A percentile compares a stretch with the other conserved stretches of the same genome.
phyloP scores from a whole-genome alignment of 2,797 vertebrate genomes.

The Urophycis tenuis region DNA sequence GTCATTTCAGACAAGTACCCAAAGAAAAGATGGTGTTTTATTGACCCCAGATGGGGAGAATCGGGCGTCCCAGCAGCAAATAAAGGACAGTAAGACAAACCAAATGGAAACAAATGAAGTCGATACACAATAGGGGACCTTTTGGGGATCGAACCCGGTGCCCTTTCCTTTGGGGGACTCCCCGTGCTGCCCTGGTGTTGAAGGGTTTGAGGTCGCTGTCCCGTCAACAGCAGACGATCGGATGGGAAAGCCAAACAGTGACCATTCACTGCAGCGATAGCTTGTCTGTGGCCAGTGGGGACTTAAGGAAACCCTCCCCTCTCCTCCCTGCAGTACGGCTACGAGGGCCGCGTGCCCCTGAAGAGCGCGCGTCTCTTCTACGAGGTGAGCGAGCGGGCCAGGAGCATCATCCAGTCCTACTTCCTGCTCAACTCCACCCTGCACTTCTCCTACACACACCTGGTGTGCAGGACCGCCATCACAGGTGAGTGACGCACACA shows the following conservation, averaged over 20 bases:
- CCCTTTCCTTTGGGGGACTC: neutral
- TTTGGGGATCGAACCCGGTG: neutral
- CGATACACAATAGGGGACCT: neutral
- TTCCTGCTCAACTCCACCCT: conserved; percentile 91
- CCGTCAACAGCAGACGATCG: neutral
- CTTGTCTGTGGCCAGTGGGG: neutral
- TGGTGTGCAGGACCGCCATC: conserved; percentile 93
- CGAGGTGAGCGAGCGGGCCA: conserved; percentile 86
- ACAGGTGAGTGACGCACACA: conserved; percentile 68
- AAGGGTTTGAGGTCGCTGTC: neutral
- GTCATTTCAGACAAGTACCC: too few relatives aligned
- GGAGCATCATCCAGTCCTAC: conserved; percentile 86
- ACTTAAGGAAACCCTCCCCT: neutral
- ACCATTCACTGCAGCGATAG: neutral
- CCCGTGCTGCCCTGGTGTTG: neutral
- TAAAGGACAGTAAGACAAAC: neutral
- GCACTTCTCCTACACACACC: conserved; percentile 96
- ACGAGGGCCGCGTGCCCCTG: conserved; percentile 86
- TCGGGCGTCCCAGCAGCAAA: neutral
- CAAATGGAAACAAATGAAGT: neutral
- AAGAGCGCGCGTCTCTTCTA: conserved; percentile 90
- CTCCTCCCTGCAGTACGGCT: conserved; percentile 74
- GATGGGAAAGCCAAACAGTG: neutral
- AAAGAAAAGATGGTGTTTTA: too few relatives aligned
- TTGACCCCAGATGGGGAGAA: neutral